Base-by-base conservation (phyloP, 2,113 vertebrate species). In the Seriola rivoliana region DNA sequence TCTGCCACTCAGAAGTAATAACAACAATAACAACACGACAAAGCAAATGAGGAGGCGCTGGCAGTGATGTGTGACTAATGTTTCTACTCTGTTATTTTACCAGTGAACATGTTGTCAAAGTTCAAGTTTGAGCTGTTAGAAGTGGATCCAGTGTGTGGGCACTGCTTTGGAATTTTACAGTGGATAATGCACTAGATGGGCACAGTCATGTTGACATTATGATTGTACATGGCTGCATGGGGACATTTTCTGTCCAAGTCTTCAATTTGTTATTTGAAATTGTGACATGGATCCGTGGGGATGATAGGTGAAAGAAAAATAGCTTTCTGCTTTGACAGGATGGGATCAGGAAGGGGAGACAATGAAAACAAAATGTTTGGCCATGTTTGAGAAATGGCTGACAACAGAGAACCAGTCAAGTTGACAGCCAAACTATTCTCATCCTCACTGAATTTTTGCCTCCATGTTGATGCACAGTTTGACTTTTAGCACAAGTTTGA, bases 241-340 rank as follows among this genome's bases (percentile, higher is more conserved):
- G 60, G 72, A 82, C 78, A 42, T 60, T 86, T 75, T 85, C 50
- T 80, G 82, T 80, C 73, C 65, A 32, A 64, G 57, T 48, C 69
- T 69, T 82, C 80, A 72, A 72, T 91, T 80, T 79, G 65, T 90
- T 84, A 71, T 88, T 87, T 80, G 75, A 86, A 85, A 85, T 25
- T 46, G 80, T 85, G 81, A 83, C 80, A 89, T 23, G 54, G 76
- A 86, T 89, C 85, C 78, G 84, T 60, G 58, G 85, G 11, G 60
- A 88, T 91, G 88, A 90, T 74, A 13, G 70, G 85, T 70, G 79
- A 75, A 74, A 46, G 80, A 87, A 77, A 87, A 90, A 86, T 62
- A 46, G 79, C 64, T 91, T 79, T 84, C 71, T 64, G 54, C 69
- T 58, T 57, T 83, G 88, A 90, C 83, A 83, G 65, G 85, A 88